A percentile compares a stretch with the other conserved stretches of the same genome.
These are phyloP conservation scores for Heptranchias perlo DNA, from an alignment of 2,113 vertebrate genomes.

Conservation along the genomic window DNA sequence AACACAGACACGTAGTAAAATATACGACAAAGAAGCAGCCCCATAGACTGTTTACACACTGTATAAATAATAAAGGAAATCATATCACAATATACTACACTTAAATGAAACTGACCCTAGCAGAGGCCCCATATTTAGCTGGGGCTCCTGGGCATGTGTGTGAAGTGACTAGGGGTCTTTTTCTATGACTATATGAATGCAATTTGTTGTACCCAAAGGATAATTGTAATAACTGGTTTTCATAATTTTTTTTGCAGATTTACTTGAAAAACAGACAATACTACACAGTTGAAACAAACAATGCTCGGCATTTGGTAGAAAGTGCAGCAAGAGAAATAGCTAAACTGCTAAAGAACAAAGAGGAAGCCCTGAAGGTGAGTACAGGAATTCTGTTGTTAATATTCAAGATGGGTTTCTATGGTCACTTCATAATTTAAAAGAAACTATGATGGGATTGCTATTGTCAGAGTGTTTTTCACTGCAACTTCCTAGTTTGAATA, in stretches of 20 bases:
- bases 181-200: not conserved
- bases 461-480: not conserved
- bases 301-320: slow-evolving; percentile 84
- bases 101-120: not conserved
- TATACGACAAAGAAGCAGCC: not conserved
- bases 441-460: not conserved
- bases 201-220: not conserved
- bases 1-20: not conserved
- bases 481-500: no score
- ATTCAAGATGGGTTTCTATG: not conserved
- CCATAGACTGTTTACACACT: not conserved
- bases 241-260: slow-evolving; percentile 62
- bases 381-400: slow-evolving; percentile 28
- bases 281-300: slow-evolving; percentile 84
- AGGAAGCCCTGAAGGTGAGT: slow-evolving; percentile 86
- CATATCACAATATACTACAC: not conserved
- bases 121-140: not conserved
- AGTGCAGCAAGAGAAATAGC: slow-evolving; percentile 88
- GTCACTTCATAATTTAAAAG: not conserved
- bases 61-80: not conserved
- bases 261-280: slow-evolving; percentile 69
- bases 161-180: not conserved
- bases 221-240: not conserved
- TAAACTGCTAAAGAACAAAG: slow-evolving; percentile 84
- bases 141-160: not conserved